Evolutionary conservation across 2,888 invertebrate genomes (phyloP), one percentile per base, ranked within the genome.

Genomic region (Polydrusus cervinus): DNA sequence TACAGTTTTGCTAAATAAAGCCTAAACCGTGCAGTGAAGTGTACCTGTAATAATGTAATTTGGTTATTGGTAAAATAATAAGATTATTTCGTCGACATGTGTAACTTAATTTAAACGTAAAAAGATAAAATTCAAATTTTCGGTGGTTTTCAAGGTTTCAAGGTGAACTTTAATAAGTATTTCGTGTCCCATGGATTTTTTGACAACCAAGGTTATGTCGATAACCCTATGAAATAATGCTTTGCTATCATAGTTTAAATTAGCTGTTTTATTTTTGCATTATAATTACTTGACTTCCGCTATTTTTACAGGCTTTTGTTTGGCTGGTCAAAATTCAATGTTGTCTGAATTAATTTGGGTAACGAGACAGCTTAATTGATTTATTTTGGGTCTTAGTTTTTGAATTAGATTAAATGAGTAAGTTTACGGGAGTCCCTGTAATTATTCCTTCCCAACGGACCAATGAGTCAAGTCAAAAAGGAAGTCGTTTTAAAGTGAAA

Each of bases 71-170:
- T 25, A 25, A 25, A 8, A 47, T 7, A 47, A 9, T 57, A 38
- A 14, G 14, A 38, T 34, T 16, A 1, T n/a, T 14, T 14, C 30
- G 57, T 38, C 1, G 16, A 57, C 14, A 38, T 57, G 57, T 25
- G 57, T 38, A 25, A 45, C 57, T n/a, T 30, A 2, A 43, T 60
- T 57, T 18, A 57, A 70, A 57, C 25, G 69, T 49, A 74, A 53
- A 66, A 64, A 74, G 74, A 74, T 74, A 74, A 74, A 57, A 74
- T 74, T 68, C 47, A 45, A 74, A 74, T 74, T 74, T 74, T 74
- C 69, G 74, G 74, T 60, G 64, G 65, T 74, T 74, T 47, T 34
- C 34, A 34, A 34, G 34, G 34, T 34, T 74, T 74, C 74, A 74
- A 74, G 74, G 69, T 74, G 64, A 69, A 74, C 67, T 74, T 62